These are phyloP conservation scores for Polyodon spathula DNA, from an alignment of 2,113 vertebrate species.

Conservation along the genomic window DNA sequence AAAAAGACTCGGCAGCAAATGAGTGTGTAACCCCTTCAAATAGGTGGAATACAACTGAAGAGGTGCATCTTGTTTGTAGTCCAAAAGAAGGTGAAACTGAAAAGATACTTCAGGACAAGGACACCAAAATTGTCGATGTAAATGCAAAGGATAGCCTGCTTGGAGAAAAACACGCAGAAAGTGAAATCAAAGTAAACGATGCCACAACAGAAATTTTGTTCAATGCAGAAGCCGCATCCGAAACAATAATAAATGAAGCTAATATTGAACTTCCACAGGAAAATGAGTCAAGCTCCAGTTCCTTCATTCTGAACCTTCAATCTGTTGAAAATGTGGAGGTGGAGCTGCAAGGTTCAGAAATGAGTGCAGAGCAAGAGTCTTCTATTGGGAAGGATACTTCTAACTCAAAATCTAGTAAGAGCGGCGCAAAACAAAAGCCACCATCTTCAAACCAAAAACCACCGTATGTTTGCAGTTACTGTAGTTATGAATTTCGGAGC, in stretches of 20 bases:
- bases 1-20: background rate
- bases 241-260: conserved; percentile 12
- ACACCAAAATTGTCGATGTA: background rate
- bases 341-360: background rate
- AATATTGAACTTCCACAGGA: conserved; percentile 13
- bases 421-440: conserved; percentile 45
- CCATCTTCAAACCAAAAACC: conserved; percentile 14
- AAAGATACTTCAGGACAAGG: background rate
- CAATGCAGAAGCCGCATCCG: conserved; percentile 9
- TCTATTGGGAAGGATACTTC: conserved; percentile 19
- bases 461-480: conserved; percentile 46
- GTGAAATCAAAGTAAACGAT: conserved; percentile 15
- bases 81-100: background rate
- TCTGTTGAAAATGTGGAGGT: background rate
- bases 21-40: conserved; percentile 19
- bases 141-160: background rate
- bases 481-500: conserved; percentile 54
- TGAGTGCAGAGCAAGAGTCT: conserved; percentile 5
- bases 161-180: conserved; percentile 5
- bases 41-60: conserved; percentile 28
- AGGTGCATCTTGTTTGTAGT: background rate
- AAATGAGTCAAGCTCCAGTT: background rate
- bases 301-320: conserved; percentile 6
- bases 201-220: conserved; percentile 7
- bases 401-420: conserved; percentile 36